phyloP scores from a whole-genome alignment of 2,113 vertebrate genomes.

The Podarcis cretensis region DNA sequence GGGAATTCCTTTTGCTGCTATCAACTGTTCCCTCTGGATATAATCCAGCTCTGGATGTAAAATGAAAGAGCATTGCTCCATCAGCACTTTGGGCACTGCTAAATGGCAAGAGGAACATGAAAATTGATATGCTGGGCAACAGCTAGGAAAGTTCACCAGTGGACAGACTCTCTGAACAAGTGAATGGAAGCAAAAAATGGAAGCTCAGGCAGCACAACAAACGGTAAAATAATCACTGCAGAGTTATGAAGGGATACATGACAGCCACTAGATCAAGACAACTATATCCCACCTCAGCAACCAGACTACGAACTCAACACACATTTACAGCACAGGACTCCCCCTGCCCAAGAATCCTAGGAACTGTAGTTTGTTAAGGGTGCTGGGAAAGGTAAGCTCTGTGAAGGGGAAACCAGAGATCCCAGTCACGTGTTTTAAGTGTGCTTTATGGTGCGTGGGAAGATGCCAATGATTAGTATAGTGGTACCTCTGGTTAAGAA shows the following conservation, averaged over 20 bases:
- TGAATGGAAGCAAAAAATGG: neutral
- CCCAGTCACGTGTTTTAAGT: too few relatives aligned
- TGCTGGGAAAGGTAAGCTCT: too few relatives aligned
- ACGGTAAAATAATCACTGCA: neutral
- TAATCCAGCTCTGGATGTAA: neutral
- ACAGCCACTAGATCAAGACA: neutral
- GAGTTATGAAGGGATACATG: neutral
- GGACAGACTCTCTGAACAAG: neutral
- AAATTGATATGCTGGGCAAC: neutral
- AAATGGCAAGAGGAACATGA: neutral
- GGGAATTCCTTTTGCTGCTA: neutral
- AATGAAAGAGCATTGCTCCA: neutral
- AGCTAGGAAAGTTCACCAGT: neutral
- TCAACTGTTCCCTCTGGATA: neutral
- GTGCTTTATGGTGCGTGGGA: too few relatives aligned
- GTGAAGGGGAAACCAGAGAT: too few relatives aligned
- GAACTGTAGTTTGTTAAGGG: too few relatives aligned
- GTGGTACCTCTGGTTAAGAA: too few relatives aligned
- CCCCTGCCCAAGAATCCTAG: too few relatives aligned
- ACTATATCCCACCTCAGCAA: constrained; percentile 8
- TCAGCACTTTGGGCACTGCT: neutral
- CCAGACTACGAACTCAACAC: too few relatives aligned
- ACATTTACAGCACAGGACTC: too few relatives aligned
- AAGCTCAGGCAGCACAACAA: neutral
- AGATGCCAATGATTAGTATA: too few relatives aligned